These are phyloP conservation scores for Colletes collaris DNA, from an alignment of 2,888 invertebrate genomes.

Conservation along the genomic window DNA sequence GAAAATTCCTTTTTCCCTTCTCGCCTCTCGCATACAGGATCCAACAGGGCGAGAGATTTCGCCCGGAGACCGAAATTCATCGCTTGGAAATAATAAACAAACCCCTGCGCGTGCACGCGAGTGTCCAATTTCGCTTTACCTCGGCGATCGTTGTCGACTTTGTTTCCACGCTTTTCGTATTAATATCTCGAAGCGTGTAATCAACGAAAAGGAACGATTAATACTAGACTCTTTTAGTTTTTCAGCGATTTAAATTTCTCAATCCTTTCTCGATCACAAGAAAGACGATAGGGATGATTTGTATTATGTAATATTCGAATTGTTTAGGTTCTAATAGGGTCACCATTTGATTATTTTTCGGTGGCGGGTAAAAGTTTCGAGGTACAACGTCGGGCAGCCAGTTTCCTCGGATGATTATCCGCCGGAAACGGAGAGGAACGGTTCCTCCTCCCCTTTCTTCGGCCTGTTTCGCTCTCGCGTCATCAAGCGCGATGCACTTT, in stretches of 20 bases:
- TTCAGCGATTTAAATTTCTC: background rate
- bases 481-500: conserved; percentile 62
- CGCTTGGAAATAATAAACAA: conserved; percentile 20
- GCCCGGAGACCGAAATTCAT: background rate
- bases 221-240: no score
- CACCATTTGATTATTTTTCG: background rate
- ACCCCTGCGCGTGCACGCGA: background rate
- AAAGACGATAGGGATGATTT: no score
- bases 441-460: background rate
- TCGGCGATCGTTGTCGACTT: no score
- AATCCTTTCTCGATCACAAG: no score
- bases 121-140: background rate
- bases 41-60: background rate
- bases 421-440: conserved; percentile 13
- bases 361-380: background rate
- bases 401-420: conserved; percentile 58
- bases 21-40: conserved; percentile 9
- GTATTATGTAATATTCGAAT: no score
- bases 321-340: no score
- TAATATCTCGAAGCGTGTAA: no score
- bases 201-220: no score
- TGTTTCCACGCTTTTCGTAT: no score
- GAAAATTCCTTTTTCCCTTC: conserved; percentile 25
- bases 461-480: conserved; percentile 32
- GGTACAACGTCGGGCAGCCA: conserved; percentile 16